Percentiles rank a stretch among this genome's conserved stretches.
These are phyloP conservation scores for Micromesistius poutassou DNA, from an alignment of 2,797 vertebrate genomes.

Conservation along the genomic window DNA sequence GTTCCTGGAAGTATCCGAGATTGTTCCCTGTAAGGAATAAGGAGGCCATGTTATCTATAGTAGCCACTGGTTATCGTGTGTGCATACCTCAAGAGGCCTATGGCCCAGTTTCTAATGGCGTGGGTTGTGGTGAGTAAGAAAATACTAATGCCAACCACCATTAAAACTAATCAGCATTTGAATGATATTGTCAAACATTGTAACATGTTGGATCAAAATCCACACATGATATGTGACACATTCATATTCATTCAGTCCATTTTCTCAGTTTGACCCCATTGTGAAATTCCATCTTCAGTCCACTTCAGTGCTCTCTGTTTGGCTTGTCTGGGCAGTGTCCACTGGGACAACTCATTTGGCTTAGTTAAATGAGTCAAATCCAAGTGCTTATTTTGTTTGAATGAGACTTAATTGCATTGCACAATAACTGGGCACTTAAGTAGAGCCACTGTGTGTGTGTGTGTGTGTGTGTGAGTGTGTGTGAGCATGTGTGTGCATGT, in stretches of 20 bases:
- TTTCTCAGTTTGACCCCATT: conserved; percentile 38
- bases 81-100: not conserved
- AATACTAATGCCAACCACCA: not conserved
- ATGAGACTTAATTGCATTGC: conserved; percentile 47
- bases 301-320: conserved; percentile 37
- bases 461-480: not conserved
- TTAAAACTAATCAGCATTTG: not conserved
- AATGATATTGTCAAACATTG: not conserved
- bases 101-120: not conserved
- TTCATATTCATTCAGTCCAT: not conserved
- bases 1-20: too few species aligned
- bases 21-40: not conserved
- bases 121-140: not conserved
- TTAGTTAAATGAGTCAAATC: conserved; percentile 49
- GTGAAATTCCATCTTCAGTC: conserved; percentile 47
- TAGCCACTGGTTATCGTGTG: not conserved
- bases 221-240: not conserved
- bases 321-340: conserved; percentile 20
- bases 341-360: conserved; percentile 40
- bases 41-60: not conserved
- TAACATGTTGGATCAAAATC: not conserved
- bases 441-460: not conserved
- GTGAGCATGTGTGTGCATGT: not conserved
- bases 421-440: conserved; percentile 27
- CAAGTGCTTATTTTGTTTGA: conserved; percentile 47